These are phyloP conservation scores for Agonum fuliginosum DNA, from an alignment of 2,888 invertebrate genomes.

Conservation along the genomic window DNA sequence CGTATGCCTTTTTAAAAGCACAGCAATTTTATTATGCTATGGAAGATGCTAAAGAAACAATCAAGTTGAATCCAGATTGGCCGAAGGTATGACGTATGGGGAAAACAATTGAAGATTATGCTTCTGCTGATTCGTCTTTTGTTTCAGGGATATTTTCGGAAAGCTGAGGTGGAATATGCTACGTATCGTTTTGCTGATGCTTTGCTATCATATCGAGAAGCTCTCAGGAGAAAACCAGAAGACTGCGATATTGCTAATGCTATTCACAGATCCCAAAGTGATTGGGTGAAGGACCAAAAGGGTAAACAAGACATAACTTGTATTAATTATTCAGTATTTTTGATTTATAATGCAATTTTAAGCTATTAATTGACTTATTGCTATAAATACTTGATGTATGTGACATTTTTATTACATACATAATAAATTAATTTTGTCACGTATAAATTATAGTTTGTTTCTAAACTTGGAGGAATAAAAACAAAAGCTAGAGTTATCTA, in stretches of 20 bases:
- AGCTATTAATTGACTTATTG: no score
- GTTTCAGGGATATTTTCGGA: constrained; percentile 81
- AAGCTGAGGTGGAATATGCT: constrained; percentile 83
- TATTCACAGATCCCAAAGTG: constrained; percentile 77
- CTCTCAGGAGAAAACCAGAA: constrained; percentile 80
- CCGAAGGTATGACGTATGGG: constrained; percentile 78
- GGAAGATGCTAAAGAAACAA: constrained; percentile 86
- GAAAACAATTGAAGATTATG: constrained; percentile 32
- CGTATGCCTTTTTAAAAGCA: constrained; percentile 85
- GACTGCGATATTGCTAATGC: constrained; percentile 80
- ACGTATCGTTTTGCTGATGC: constrained; percentile 81
- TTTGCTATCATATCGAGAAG: constrained; percentile 80
- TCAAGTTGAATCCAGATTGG: constrained; percentile 85
- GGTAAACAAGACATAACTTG: constrained; percentile 73
- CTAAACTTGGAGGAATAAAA: no score
- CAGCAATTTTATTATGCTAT: constrained; percentile 85
- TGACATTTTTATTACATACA: constrained; percentile 35
- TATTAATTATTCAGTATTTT: no score
- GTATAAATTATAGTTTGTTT: no score
- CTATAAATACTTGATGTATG: no score
- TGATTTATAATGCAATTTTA: no score
- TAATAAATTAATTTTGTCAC: constrained; percentile 26
- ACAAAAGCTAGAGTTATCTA: no score
- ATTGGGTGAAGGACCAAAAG: constrained; percentile 77
- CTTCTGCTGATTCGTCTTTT: constrained; percentile 29